Evolutionary conservation across 2,797 vertebrate genomes (phyloP).

Genomic region (Sebastes baramenuke): DNA sequence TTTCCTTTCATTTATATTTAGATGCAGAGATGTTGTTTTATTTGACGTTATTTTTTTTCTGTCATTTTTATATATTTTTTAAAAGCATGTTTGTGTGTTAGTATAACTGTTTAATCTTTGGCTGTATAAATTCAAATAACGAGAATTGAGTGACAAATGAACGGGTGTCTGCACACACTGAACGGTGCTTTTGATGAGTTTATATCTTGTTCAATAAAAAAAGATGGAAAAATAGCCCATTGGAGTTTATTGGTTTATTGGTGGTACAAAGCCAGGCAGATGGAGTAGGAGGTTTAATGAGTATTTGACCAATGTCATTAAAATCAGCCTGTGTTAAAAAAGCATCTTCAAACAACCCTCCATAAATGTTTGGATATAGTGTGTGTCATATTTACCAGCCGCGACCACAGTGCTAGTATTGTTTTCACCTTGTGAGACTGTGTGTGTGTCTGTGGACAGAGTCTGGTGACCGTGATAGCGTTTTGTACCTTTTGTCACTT

Average conservation of each 20-base stretch:
- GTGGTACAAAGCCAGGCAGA: not conserved
- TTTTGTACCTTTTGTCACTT: too few species aligned
- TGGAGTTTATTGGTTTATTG: not conserved
- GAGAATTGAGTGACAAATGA: constrained; percentile 41
- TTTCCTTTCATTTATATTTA: constrained; percentile 28
- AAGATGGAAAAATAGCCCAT: not conserved
- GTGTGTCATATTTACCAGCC: too few species aligned
- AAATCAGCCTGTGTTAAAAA: not conserved
- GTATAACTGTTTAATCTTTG: constrained; percentile 18
- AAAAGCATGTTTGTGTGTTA: constrained; percentile 22
- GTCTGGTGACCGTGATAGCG: not conserved
- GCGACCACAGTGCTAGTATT: too few species aligned
- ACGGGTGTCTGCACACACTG: constrained; percentile 80
- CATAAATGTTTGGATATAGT: not conserved
- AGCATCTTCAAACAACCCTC: not conserved
- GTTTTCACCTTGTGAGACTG: too few species aligned
- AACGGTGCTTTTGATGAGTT: constrained; percentile 31
- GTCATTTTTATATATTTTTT: constrained; percentile 21
- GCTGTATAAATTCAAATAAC: constrained; percentile 33
- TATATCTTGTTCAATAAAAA: constrained; percentile 41
- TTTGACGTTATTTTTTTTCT: not conserved
- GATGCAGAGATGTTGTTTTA: constrained; percentile 17
- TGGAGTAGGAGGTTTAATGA: not conserved
- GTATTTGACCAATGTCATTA: not conserved
- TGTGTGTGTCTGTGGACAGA: not conserved